phyloP scores from a whole-genome alignment of 53 echinoderm and acorn worm genomes.

The Antedon mediterranea region DNA sequence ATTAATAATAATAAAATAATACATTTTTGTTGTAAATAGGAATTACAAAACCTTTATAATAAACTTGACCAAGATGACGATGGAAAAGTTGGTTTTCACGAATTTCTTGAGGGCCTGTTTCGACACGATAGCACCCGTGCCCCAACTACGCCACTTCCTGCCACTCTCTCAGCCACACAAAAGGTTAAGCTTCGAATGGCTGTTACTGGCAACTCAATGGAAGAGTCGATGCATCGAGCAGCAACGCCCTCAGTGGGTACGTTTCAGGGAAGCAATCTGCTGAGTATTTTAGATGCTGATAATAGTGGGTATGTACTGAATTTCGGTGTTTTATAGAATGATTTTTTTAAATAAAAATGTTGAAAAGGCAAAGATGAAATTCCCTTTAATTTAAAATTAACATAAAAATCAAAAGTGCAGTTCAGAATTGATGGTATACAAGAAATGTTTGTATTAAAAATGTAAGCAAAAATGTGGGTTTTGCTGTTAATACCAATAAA shows the following conservation, averaged over 20 bases:
- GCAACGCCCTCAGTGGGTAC: slow-evolving; percentile 57
- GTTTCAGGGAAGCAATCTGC: slow-evolving; percentile 24
- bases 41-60: slow-evolving; percentile 60
- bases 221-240: slow-evolving; percentile 60
- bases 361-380: no score
- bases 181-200: slow-evolving; percentile 57
- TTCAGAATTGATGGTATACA: no score
- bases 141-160: slow-evolving; percentile 34
- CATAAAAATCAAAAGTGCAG: no score
- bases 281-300: slow-evolving; percentile 56
- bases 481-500: no score
- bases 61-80: slow-evolving; percentile 82
- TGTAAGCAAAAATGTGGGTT: no score
- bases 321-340: no score
- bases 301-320: slow-evolving; percentile 66
- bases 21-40: slow-evolving; percentile 23
- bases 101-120: slow-evolving; percentile 85
- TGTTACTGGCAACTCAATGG: slow-evolving; percentile 48
- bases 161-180: slow-evolving; percentile 37
- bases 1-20: no score
- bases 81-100: slow-evolving; percentile 73
- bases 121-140: slow-evolving; percentile 52
- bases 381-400: no score
- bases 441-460: no score
- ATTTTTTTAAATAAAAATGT: no score